Percentiles rank a stretch among this genome's conserved stretches.
phyloP scores from a whole-genome alignment of 2,797 vertebrate genomes.

The Cirrhinus molitorella region DNA sequence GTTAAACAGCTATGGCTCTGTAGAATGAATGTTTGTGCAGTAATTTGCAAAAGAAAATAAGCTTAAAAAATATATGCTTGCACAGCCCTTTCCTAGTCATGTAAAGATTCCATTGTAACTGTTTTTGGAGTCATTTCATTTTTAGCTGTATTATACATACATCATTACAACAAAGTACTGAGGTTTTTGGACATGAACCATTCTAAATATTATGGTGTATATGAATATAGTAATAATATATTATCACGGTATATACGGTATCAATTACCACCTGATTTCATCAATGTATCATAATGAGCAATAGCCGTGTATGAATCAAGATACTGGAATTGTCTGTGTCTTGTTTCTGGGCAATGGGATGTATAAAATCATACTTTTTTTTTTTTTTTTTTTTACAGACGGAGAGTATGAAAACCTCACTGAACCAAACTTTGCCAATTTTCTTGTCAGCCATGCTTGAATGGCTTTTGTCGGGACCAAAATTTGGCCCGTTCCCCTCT shows the following conservation, averaged over 20 bases:
- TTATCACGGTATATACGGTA: not conserved
- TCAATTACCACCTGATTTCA: not conserved
- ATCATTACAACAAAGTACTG: not conserved
- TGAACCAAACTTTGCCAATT: constrained; percentile 1
- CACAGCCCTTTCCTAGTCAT: not conserved
- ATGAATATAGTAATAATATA: not conserved
- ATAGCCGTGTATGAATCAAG: not conserved
- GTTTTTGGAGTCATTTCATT: not conserved
- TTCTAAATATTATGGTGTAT: not conserved
- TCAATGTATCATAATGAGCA: not conserved
- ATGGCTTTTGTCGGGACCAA: constrained; percentile 16
- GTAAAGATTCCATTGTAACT: not conserved
- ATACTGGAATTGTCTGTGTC: not conserved
- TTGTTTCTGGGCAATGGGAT: not conserved
- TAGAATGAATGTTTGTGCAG: constrained; percentile 24
- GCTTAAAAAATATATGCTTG: not conserved
- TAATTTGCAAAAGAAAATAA: constrained; percentile 25
- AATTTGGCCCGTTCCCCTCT: constrained; percentile 12
- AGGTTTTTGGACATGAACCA: constrained; percentile 9
- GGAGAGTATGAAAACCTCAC: not conserved
- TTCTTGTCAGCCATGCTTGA: constrained; percentile 33
- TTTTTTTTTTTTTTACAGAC: no score
- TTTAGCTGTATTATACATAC: not conserved
- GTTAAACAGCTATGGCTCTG: constrained; percentile 20
- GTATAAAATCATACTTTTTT: not conserved